Conservation (phyloP, 1,140 invertebrate species). For the Cotesia chilonis region DNA sequence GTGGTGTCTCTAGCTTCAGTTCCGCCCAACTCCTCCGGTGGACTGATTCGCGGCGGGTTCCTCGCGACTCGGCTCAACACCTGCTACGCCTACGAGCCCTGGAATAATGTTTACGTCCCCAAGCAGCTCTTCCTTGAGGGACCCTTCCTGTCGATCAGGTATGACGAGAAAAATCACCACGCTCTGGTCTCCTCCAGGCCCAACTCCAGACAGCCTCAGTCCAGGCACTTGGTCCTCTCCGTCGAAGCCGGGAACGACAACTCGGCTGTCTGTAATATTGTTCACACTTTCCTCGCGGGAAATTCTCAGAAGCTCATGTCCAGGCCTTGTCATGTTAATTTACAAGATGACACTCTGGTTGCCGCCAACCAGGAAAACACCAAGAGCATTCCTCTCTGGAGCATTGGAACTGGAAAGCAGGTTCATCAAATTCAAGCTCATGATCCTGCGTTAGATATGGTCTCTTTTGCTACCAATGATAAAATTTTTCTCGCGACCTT, state of each 20-base stretch:
- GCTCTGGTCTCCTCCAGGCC: constrained; percentile 72
- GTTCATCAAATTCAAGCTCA: constrained; percentile 68
- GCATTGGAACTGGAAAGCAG: constrained; percentile 69
- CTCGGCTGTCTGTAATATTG: constrained; percentile 64
- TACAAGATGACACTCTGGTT: constrained; percentile 69
- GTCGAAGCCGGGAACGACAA: constrained; percentile 65
- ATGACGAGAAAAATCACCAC: constrained; percentile 72
- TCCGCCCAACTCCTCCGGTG: constrained; percentile 52
- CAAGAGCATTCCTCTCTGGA: constrained; percentile 73
- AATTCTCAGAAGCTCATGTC: constrained; percentile 71
- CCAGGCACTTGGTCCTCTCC: constrained; percentile 71
- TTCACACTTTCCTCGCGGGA: constrained; percentile 72
- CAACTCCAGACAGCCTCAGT: constrained; percentile 64
- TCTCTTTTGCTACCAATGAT: constrained; percentile 62
- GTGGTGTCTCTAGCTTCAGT: constrained; percentile 69
- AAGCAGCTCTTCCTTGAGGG: constrained; percentile 76
- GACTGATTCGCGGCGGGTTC: constrained; percentile 71
- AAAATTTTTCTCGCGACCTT: constrained; percentile 70
- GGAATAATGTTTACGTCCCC: constrained; percentile 56
- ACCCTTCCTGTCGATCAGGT: constrained; percentile 76
- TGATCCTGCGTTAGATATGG: constrained; percentile 74
- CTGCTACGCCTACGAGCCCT: constrained; percentile 73
- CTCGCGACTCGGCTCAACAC: constrained; percentile 81
- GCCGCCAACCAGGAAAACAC: constrained; percentile 74
- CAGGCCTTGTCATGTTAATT: constrained; percentile 69